These are phyloP conservation scores for Sthenelais limicola DNA, from an alignment of 2,888 invertebrate genomes.

Conservation along the genomic window DNA sequence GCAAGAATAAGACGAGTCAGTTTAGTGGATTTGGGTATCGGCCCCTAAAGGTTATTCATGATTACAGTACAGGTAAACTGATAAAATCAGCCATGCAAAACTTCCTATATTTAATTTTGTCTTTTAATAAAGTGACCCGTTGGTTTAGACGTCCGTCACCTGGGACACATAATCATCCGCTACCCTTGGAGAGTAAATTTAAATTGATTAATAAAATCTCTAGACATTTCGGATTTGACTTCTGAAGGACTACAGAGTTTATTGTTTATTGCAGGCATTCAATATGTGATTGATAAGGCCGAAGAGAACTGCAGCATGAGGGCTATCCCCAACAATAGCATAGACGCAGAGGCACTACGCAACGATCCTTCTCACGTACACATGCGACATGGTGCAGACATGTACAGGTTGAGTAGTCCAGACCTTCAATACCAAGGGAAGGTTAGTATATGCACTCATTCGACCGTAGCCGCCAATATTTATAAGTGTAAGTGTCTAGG, in stretches of 20 bases:
- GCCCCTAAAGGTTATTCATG: conserved; percentile 23
- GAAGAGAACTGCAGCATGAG: conserved; percentile 26
- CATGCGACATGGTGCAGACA: conserved; percentile 24
- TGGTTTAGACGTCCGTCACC: no score
- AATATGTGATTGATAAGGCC: conserved; percentile 22
- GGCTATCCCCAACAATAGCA: conserved; percentile 17
- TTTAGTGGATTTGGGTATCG: conserved; percentile 16
- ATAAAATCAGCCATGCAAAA: no score
- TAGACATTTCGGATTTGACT: no score
- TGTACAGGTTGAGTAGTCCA: conserved; percentile 12
- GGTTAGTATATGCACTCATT: not conserved
- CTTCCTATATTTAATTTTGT: no score
- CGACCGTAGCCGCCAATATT: no score
- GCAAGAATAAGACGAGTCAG: not conserved
- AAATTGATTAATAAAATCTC: no score
- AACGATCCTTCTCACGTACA: conserved; percentile 28
- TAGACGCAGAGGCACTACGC: conserved; percentile 1
- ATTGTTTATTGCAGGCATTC: conserved; percentile 15
- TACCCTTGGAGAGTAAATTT: no score
- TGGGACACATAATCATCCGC: no score
- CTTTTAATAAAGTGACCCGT: no score
- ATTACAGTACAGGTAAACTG: conserved; percentile 38
- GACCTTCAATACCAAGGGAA: conserved; percentile 21
- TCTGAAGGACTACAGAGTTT: no score
- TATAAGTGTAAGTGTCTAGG: no score